A percentile compares a stretch with the other conserved stretches of the same genome.
Evolutionary conservation across 2,888 invertebrate genomes (phyloP).

Genomic region (Junonia oenone): DNA sequence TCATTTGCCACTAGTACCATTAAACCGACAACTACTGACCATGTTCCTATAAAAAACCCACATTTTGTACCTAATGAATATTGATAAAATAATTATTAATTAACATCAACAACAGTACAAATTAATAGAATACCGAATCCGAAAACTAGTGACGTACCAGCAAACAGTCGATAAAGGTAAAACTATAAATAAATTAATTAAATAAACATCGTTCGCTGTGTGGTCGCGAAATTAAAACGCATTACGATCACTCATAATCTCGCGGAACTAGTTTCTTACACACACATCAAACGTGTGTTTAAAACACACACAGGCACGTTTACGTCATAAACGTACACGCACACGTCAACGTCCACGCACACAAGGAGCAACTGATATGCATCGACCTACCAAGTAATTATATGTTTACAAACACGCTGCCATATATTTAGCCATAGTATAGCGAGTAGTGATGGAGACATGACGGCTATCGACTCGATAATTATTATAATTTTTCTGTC

Average conservation of each 20-base stretch:
- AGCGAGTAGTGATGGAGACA: constrained; percentile 41
- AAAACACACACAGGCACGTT: constrained; percentile 29
- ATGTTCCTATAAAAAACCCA: background rate
- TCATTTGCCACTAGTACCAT: no score
- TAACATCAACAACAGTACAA: background rate
- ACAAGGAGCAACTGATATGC: constrained; percentile 62
- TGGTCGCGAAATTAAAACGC: constrained; percentile 46
- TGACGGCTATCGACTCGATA: constrained; percentile 35
- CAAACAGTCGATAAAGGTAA: constrained; percentile 34
- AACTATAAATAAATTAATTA: constrained; percentile 48
- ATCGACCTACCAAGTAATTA: constrained; percentile 77
- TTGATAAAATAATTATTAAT: background rate
- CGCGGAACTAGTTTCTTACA: constrained; percentile 57
- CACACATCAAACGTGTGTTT: constrained; percentile 35
- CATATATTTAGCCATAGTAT: constrained; percentile 44
- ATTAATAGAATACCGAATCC: background rate
- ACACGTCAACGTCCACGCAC: constrained; percentile 26
- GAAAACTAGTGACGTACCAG: background rate
- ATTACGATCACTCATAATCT: constrained; percentile 58
- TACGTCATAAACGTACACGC: constrained; percentile 14
- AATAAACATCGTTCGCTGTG: constrained; percentile 46
- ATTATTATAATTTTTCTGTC: constrained; percentile 19
- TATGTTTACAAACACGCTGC: constrained; percentile 72
- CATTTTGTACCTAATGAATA: background rate
- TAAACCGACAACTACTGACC: background rate